Evolutionary conservation across 2,797 vertebrate species (phyloP).

Genomic region (Scleropages formosus): DNA sequence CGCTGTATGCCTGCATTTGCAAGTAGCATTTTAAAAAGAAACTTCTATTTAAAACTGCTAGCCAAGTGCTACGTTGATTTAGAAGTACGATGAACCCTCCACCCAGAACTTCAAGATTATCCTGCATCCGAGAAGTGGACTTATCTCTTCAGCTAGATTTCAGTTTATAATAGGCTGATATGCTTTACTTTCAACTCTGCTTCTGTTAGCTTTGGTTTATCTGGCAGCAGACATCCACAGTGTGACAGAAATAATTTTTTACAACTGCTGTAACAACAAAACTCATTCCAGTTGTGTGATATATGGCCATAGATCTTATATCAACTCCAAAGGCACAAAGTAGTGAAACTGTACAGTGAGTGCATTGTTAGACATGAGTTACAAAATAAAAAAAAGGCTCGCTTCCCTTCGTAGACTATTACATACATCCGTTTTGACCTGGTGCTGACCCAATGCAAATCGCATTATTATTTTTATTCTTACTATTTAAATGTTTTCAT

Average conservation of each 20-base stretch:
- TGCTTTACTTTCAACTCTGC: neutral
- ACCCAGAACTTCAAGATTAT: neutral
- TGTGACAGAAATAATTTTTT: neutral
- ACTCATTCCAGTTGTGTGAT: neutral
- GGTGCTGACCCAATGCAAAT: neutral
- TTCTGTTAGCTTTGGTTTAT: constrained; percentile 17
- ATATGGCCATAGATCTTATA: neutral
- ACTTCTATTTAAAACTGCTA: neutral
- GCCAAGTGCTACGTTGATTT: constrained; percentile 5
- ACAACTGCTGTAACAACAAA: neutral
- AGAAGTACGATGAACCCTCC: constrained; percentile 54
- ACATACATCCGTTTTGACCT: too few relatives aligned
- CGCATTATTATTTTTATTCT: constrained; percentile 65
- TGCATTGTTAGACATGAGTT: constrained; percentile 20
- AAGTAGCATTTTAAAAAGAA: neutral
- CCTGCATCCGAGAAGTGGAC: neutral
- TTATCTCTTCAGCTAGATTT: constrained; percentile 10
- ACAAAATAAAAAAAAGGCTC: constrained; percentile 48
- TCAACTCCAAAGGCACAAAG: neutral
- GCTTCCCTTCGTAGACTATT: too few relatives aligned
- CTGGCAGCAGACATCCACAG: neutral
- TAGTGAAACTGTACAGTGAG: neutral
- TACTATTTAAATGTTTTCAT: constrained; percentile 21
- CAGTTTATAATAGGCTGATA: neutral
- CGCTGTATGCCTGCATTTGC: neutral